Conservation (phyloP, 2,797 vertebrate species). For the Morelia viridis region DNA sequence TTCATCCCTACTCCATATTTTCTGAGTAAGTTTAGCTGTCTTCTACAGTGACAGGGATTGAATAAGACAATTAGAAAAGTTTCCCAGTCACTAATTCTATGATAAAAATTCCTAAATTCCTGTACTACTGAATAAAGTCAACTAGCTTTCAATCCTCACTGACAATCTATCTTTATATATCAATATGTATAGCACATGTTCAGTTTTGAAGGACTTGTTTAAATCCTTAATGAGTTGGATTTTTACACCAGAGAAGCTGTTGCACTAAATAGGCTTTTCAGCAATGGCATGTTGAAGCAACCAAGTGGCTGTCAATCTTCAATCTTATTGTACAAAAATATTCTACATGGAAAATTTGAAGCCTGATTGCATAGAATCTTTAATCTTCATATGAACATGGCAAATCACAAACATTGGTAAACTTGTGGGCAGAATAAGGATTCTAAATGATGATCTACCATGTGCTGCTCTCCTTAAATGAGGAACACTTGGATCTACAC, state of each 20-base stretch:
- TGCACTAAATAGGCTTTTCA: background rate
- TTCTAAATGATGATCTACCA: background rate
- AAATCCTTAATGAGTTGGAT: background rate
- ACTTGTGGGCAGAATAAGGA: too few species aligned
- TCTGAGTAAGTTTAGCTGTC: background rate
- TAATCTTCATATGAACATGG: background rate
- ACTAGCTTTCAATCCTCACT: constrained; percentile 12
- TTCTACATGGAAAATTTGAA: background rate
- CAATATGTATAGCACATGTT: background rate
- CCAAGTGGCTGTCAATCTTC: background rate
- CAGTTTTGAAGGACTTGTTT: background rate
- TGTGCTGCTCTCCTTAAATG: background rate
- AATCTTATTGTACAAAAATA: background rate
- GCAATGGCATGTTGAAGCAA: background rate
- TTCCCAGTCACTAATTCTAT: background rate
- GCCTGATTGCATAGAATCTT: background rate
- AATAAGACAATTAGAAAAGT: background rate
- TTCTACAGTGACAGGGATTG: constrained; percentile 10
- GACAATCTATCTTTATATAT: background rate
- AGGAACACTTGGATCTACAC: background rate
- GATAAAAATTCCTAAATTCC: constrained; percentile 1
- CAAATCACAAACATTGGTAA: background rate
- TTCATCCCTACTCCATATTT: background rate
- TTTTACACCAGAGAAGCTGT: background rate
- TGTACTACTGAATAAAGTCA: background rate